phyloP scores from a whole-genome alignment of 2,888 invertebrate species.

The Nycteola revayana region DNA sequence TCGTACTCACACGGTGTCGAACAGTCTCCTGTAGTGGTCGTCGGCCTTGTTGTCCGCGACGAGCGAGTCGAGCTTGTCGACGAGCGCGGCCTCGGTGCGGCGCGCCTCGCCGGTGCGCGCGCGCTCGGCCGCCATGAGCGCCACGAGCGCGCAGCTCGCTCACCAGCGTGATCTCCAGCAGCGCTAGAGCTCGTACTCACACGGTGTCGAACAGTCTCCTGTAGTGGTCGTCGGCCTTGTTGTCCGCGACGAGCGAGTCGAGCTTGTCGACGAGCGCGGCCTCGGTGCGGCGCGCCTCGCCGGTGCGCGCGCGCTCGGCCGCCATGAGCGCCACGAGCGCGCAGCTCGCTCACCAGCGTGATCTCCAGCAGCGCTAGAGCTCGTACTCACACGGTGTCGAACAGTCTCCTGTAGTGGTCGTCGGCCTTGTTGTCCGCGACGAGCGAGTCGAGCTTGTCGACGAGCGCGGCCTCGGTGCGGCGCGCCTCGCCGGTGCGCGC shows the following conservation, averaged over 20 bases:
- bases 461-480: conserved; percentile 95
- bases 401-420: conserved; percentile 95
- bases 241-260: conserved; percentile 95
- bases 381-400: conserved; percentile 97
- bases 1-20: conserved; percentile 97
- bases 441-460: conserved; percentile 95
- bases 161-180: conserved; percentile 95
- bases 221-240: conserved; percentile 97
- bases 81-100: conserved; percentile 95
- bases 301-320: conserved; percentile 90
- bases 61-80: too few relatives aligned
- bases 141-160: conserved; percentile 96
- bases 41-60: conserved; percentile 97
- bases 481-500: conserved; percentile 91
- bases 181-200: too few relatives aligned
- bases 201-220: conserved; percentile 96
- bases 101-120: conserved; percentile 91
- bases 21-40: conserved; percentile 95
- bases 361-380: too few relatives aligned
- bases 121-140: conserved; percentile 97
- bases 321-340: conserved; percentile 98
- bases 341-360: conserved; percentile 93
- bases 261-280: conserved; percentile 96
- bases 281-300: conserved; percentile 95
- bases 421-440: conserved; percentile 97